Base-by-base conservation (phyloP, 2,797 vertebrate species). In the Falco concolor region DNA sequence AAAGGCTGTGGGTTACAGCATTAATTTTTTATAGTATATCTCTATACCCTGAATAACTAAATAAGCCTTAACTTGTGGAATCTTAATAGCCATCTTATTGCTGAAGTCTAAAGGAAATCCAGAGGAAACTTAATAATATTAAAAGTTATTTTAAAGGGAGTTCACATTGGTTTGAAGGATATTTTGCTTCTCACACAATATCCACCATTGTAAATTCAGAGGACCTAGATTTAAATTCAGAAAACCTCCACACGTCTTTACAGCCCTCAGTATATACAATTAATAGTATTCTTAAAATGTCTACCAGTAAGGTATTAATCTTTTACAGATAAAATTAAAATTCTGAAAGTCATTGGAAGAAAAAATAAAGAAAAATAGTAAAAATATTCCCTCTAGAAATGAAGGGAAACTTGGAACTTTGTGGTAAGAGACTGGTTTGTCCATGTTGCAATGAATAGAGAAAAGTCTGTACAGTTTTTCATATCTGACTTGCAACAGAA, bases 141-240 rank as follows among this genome's bases (percentile, higher is more conserved):
- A 97, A 94, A 98, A 97, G 97, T 98, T 98, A 96, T 98, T 98
- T 98, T 97, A 98, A 97, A 97, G 92, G 97, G 96, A 97, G 96
- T 97, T 98, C 96, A 97, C 97, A 27, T 97, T 94, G 88, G 95
- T 97, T 97, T 94, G 95, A 97, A 97, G 73, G 80, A 74, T 93
- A 96, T 97, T 98, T 97, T 96, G 70, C 93, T 97, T 97, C 56
- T 2, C 91, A 90, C 86, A 98, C 96, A 98, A 97, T 97, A 97
- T 97, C 90, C 86, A 97, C 95, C 93, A 98, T 97, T 97, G 96
- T 97, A 96, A 98, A 98, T 95, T 91, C 85, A 96, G 87, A 93
- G 87, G 94, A 94, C 74, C 42, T 87, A 36, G 87, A 95, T 96
- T 97, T 96, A 83, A 96, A 96, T 89, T 95, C 92, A 90, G 92